Conservation (phyloP, 2,888 invertebrate genomes). For the Yponomeuta malinellus region DNA sequence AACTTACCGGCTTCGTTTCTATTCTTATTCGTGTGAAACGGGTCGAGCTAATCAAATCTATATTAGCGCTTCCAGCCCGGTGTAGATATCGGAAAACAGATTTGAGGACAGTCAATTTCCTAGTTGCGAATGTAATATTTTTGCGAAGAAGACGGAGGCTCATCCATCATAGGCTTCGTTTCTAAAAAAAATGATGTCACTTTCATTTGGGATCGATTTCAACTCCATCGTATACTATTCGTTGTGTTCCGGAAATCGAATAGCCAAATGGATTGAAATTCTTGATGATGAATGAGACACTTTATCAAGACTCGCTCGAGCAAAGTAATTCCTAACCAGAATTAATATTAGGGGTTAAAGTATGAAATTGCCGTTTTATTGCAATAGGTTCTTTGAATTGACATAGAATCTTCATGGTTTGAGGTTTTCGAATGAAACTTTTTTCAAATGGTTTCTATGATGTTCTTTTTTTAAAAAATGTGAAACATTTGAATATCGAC, state of each 20-base stretch:
- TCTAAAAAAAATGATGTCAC: neutral
- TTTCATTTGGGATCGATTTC: neutral
- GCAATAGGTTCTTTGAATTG: too few species aligned
- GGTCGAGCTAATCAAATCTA: neutral
- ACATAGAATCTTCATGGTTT: too few species aligned
- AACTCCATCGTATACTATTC: neutral
- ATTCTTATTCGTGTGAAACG: neutral
- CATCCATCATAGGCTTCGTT: neutral
- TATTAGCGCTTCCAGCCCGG: neutral
- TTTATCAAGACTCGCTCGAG: too few species aligned
- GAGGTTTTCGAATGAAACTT: too few species aligned
- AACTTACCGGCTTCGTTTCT: neutral
- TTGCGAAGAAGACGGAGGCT: neutral
- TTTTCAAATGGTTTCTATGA: too few species aligned
- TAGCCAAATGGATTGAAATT: neutral
- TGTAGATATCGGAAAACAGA: slow-evolving; percentile 1
- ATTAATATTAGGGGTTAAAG: too few species aligned
- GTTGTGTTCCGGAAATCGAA: neutral
- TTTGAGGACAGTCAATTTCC: slow-evolving; percentile 1
- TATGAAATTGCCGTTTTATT: too few species aligned
- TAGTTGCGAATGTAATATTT: neutral
- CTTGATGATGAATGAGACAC: neutral
- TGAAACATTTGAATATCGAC: too few species aligned
- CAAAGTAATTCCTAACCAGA: too few species aligned
- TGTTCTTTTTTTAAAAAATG: too few species aligned